Evolutionary conservation across 1,140 invertebrate species (phyloP).

Genomic region (Drosophila sulfurigaster): DNA sequence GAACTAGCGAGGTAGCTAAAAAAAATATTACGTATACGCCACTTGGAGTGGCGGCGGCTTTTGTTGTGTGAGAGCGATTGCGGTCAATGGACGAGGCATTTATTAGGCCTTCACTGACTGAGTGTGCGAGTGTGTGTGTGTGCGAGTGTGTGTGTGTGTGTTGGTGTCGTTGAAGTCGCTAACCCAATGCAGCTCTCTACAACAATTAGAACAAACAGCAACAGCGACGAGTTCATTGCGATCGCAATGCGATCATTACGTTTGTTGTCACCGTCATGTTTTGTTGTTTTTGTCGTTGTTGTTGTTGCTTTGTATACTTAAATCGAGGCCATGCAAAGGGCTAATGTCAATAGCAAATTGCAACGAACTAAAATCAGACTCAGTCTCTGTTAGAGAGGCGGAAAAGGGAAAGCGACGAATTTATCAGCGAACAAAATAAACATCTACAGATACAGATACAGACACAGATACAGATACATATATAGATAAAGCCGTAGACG

Average conservation of each 20-base stretch:
- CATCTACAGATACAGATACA: no score
- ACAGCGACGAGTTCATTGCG: slow-evolving; percentile 52
- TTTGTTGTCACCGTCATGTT: slow-evolving; percentile 32
- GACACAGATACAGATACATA: no score
- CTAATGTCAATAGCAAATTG: slow-evolving; percentile 39
- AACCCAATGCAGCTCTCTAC: slow-evolving; percentile 60
- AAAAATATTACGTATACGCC: slow-evolving; percentile 54
- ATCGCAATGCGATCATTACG: slow-evolving; percentile 56
- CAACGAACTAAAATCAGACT: slow-evolving; percentile 3
- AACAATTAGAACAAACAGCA: slow-evolving; percentile 73
- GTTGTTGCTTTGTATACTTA: slow-evolving; percentile 9
- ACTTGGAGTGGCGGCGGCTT: slow-evolving; percentile 25
- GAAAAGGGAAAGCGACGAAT: no score
- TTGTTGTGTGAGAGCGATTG: slow-evolving; percentile 33
- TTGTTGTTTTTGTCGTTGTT: slow-evolving; percentile 23
- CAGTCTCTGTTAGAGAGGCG: background rate
- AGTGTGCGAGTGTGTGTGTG: background rate
- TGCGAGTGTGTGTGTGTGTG: slow-evolving; percentile 22
- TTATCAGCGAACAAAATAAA: no score
- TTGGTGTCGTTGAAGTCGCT: slow-evolving; percentile 38
- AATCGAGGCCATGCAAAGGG: slow-evolving; percentile 37
- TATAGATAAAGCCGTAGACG: no score
- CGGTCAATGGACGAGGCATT: slow-evolving; percentile 66
- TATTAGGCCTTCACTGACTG: slow-evolving; percentile 56
- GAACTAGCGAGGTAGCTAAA: slow-evolving; percentile 8